Conservation (phyloP, 2,113 vertebrate genomes). For the Thunnus thynnus region DNA sequence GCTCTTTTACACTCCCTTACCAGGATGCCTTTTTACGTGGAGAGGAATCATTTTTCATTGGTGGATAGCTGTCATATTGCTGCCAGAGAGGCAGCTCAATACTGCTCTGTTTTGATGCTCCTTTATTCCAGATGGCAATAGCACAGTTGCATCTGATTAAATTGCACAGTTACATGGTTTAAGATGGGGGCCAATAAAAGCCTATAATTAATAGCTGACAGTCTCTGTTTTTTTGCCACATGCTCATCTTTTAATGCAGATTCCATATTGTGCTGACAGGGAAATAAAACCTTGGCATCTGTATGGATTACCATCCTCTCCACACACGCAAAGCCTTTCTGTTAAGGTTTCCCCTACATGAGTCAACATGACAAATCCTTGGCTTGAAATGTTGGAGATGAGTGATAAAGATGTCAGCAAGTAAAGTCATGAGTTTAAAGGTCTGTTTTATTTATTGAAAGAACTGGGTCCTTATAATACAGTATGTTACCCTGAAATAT, state of each 20-base stretch:
- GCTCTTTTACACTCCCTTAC: conserved; percentile 26
- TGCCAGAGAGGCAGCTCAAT: conserved; percentile 48
- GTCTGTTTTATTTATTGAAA: no score
- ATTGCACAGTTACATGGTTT: conserved; percentile 49
- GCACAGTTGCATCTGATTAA: conserved; percentile 62
- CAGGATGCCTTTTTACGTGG: conserved; percentile 40
- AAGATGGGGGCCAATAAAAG: conserved; percentile 60
- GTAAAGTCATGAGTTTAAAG: background rate
- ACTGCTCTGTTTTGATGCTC: conserved; percentile 53
- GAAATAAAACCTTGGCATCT: background rate
- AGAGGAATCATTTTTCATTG: conserved; percentile 58
- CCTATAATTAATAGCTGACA: conserved; percentile 59
- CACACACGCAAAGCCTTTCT: background rate
- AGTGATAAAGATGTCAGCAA: background rate
- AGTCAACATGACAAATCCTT: background rate
- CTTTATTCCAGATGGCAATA: conserved; percentile 58
- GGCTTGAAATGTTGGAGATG: background rate
- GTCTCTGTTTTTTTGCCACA: conserved; percentile 46
- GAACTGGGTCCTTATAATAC: no score
- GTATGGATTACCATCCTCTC: background rate
- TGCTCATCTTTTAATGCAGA: conserved; percentile 29
- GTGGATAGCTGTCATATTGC: conserved; percentile 54
- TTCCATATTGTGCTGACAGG: conserved; percentile 20
- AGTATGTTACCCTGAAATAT: no score
- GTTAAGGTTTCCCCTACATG: background rate